These are phyloP conservation scores for Cotesia typhae DNA, from an alignment of 1,140 invertebrate species.

Conservation along the genomic window DNA sequence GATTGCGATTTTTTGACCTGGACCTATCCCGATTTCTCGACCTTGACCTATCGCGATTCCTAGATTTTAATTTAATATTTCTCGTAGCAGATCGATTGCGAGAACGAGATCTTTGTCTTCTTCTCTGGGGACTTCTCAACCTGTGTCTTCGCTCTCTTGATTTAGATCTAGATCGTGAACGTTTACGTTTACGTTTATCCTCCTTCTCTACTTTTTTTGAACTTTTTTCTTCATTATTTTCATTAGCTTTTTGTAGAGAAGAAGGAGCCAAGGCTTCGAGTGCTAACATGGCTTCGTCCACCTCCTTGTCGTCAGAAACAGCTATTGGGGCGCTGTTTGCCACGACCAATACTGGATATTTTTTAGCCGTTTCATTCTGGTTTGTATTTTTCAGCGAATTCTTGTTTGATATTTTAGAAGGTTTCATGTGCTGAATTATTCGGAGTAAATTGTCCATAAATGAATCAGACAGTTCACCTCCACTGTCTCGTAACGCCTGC, in stretches of 20 bases:
- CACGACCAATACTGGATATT: slow-evolving; percentile 89
- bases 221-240: slow-evolving; percentile 18
- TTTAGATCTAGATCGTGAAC: slow-evolving; percentile 54
- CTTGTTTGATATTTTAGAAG: slow-evolving; percentile 56
- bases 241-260: slow-evolving; percentile 41
- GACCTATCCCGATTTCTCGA: slow-evolving; percentile 41
- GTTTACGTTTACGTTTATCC: slow-evolving; percentile 46
- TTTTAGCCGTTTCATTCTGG: slow-evolving; percentile 71
- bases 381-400: slow-evolving; percentile 43
- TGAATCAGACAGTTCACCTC: slow-evolving; percentile 90
- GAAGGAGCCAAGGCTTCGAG: slow-evolving; percentile 87
- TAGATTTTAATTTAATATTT: slow-evolving; percentile 38
- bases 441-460: slow-evolving; percentile 88
- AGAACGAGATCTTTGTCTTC: slow-evolving; percentile 50
- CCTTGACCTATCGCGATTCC: slow-evolving; percentile 41
- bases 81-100: slow-evolving; percentile 46
- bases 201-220: slow-evolving; percentile 49
- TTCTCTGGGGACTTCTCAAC: slow-evolving; percentile 39
- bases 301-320: slow-evolving; percentile 64
- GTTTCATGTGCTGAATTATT: slow-evolving; percentile 92
- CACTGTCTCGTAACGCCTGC: slow-evolving; percentile 84
- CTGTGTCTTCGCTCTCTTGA: slow-evolving; percentile 50
- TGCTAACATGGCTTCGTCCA: slow-evolving; percentile 87
- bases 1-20: slow-evolving; percentile 12
- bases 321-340: slow-evolving; percentile 78